Evolutionary conservation across 2,113 vertebrate species (phyloP).

Genomic region (Formicarius rufipectus): DNA sequence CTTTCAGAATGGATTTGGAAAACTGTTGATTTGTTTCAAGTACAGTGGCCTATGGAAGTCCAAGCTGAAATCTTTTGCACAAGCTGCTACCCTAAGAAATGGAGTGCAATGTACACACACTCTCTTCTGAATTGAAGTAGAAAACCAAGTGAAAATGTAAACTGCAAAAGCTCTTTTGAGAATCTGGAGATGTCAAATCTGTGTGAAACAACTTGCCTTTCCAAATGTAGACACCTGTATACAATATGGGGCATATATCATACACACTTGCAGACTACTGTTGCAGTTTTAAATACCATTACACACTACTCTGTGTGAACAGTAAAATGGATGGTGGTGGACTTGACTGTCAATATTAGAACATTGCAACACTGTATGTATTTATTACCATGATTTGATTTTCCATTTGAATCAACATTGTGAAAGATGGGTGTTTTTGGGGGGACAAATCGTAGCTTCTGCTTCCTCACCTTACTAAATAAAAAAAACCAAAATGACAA

Average conservation of each 20-base stretch:
- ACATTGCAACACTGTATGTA: not conserved
- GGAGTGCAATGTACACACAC: not conserved
- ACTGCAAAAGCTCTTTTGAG: not conserved
- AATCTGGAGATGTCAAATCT: not conserved
- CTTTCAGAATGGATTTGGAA: not conserved
- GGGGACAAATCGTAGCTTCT: not conserved
- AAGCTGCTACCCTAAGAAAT: not conserved
- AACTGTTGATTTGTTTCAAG: not conserved
- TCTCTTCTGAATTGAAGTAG: not conserved
- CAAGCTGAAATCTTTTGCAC: not conserved
- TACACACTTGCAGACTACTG: not conserved
- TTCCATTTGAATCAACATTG: not conserved
- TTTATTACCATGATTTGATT: not conserved
- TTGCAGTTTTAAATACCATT: not conserved
- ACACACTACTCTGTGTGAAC: not conserved
- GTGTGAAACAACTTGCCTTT: not conserved
- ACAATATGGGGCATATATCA: accelerated
- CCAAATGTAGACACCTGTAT: not conserved
- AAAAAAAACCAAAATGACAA: not conserved
- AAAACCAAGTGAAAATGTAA: not conserved
- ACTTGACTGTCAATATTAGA: not conserved
- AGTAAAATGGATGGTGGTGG: not conserved
- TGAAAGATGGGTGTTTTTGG: not conserved
- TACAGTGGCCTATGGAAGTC: not conserved
- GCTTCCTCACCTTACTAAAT: not conserved